Conservation (phyloP, 2,797 vertebrate species). For the Clarias laeviceps region DNA sequence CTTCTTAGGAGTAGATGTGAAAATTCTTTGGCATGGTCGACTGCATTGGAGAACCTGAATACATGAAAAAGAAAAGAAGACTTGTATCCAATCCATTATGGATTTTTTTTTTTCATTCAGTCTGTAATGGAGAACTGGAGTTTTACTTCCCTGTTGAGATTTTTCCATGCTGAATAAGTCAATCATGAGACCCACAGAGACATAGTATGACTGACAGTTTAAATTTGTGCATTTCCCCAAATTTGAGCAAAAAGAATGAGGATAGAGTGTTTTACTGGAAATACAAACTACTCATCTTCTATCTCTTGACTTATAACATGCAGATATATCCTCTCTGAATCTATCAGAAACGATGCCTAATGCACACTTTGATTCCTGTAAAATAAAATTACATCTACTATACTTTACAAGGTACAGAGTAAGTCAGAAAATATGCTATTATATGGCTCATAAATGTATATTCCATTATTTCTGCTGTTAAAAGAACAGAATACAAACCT, state of each 20-base stretch:
- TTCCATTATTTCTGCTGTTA: neutral
- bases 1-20: constrained; percentile 21
- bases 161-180: constrained; percentile 41
- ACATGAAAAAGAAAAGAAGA: constrained; percentile 35
- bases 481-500: neutral
- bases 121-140: constrained; percentile 38
- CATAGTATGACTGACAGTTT: constrained; percentile 33
- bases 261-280: constrained; percentile 8
- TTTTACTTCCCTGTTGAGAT: constrained; percentile 42
- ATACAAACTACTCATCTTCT: neutral
- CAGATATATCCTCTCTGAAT: constrained; percentile 1
- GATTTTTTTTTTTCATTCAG: constrained; percentile 41
- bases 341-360: neutral
- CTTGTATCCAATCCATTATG: constrained; percentile 37
- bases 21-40: constrained; percentile 34
- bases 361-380: neutral
- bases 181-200: constrained; percentile 25
- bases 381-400: neutral
- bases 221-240: constrained; percentile 14
- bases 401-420: neutral
- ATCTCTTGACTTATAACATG: neutral
- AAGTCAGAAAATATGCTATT: neutral
- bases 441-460: neutral
- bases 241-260: neutral
- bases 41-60: constrained; percentile 35